phyloP scores from a whole-genome alignment of 2,113 vertebrate genomes.

The Cephalopterus ornatus region DNA sequence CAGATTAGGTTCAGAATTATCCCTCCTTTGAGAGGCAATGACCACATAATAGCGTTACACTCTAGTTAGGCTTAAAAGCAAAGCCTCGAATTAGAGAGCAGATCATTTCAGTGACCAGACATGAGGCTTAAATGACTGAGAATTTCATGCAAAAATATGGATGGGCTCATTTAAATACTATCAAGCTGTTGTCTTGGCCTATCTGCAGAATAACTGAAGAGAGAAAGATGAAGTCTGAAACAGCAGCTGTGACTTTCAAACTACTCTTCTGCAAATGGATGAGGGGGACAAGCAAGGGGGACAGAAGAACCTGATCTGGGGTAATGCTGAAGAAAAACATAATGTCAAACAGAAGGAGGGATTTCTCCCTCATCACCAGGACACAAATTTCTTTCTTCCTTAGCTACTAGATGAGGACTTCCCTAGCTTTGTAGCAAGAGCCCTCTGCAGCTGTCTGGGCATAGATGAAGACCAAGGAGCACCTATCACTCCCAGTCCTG shows the following conservation, averaged over 20 bases:
- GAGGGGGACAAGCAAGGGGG: neutral
- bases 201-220: neutral
- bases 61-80: constrained; percentile 29
- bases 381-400: neutral
- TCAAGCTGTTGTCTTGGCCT: constrained; percentile 24
- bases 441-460: neutral
- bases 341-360: neutral
- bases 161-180: constrained; percentile 24
- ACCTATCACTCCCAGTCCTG: neutral
- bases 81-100: neutral
- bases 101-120: neutral
- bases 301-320: neutral
- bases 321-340: neutral
- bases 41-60: neutral
- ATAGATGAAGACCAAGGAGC: neutral
- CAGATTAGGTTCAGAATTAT: constrained; percentile 8
- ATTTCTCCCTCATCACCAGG: neutral
- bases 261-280: neutral
- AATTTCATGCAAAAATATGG: constrained; percentile 22
- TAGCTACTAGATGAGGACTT: neutral
- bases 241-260: neutral
- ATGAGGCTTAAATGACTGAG: neutral
- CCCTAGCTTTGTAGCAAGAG: neutral
- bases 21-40: constrained; percentile 13
- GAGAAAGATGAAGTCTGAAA: neutral